Percentiles rank a stretch among this genome's conserved stretches.
phyloP scores from a whole-genome alignment of 1,140 invertebrate genomes.

The Nasonia giraulti region DNA sequence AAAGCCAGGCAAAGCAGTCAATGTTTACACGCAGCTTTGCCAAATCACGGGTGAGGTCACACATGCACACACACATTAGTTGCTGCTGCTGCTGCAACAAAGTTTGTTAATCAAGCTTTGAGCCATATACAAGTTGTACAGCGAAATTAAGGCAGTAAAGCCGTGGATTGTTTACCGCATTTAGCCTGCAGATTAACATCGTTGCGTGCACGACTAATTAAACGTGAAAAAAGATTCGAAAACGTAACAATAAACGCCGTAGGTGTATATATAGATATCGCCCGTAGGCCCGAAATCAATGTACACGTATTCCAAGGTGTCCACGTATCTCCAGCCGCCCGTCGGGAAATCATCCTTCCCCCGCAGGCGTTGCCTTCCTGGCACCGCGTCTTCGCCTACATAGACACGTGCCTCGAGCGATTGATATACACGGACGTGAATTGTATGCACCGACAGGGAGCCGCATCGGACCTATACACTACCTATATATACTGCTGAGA shows the following conservation, averaged over 20 bases:
- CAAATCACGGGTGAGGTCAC: not conserved
- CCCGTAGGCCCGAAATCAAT: not conserved
- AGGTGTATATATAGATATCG: not conserved
- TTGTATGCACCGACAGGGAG: conserved; percentile 3
- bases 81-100: not conserved
- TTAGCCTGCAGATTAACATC: not conserved
- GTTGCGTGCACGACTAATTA: not conserved
- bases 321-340: not conserved
- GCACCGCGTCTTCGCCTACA: not conserved
- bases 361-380: not conserved
- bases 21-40: not conserved
- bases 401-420: not conserved
- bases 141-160: not conserved
- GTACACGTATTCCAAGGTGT: not conserved
- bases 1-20: not conserved
- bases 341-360: conserved; percentile 25
- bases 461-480: not conserved
- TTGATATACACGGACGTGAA: not conserved
- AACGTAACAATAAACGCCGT: not conserved
- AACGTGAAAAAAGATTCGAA: not conserved
- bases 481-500: not conserved
- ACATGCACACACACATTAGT: not conserved
- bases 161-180: not conserved
- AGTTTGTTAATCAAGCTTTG: conserved; percentile 4
- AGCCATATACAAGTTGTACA: not conserved